Evolutionary conservation across 2,113 vertebrate genomes (phyloP), one percentile per base, ranked within the genome.

Genomic region (Taurulus bubalis): DNA sequence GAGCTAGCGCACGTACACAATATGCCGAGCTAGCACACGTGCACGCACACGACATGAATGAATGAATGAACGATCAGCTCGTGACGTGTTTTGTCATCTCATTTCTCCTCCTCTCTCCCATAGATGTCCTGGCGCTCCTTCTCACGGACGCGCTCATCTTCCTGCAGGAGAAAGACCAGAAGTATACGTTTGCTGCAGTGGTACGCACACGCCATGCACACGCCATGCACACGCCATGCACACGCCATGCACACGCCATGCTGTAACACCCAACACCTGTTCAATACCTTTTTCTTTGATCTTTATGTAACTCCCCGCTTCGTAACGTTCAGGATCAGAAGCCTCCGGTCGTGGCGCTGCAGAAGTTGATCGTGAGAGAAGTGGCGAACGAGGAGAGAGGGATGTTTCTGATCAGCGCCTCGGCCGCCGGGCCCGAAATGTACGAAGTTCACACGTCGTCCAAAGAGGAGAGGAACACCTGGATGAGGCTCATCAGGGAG

Each of bases 321-420:
- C 16, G 75, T 45, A 28, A 42, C 30, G 26, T 58, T 22, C 71
- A 99, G 98, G 98, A 99, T 85, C 98, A 97, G 95, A 99, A 99
- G 84, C 97, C 98, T 38, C 96, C 98, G 0, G 96, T 99, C 69
- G 97, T 99, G 66, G 96, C 96, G 0, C 95, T 99, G 84, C 97
- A 98, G 93, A 99, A 97, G 86, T 95, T 99, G 64, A 99, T 99
- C 11, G 98, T 99, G 45, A 95, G 98, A 85, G 98, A 99, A 93
- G 98, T 99, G 6, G 98, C 98, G 1, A 99, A 98, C 0, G 97
- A 99, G 85, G 98, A 99, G 89, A 92, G 96, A 68, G 98, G 97
- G 1, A 98, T 99, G 98, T 99, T 99, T 90, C 85, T 99, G 56
- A 99, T 99, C 85, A 98, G 97, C 0, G 97, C 98, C 1, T 99